These are phyloP conservation scores for Chinchilla lanigera DNA, from an alignment of 2,113 vertebrate species.

Conservation along the genomic window DNA sequence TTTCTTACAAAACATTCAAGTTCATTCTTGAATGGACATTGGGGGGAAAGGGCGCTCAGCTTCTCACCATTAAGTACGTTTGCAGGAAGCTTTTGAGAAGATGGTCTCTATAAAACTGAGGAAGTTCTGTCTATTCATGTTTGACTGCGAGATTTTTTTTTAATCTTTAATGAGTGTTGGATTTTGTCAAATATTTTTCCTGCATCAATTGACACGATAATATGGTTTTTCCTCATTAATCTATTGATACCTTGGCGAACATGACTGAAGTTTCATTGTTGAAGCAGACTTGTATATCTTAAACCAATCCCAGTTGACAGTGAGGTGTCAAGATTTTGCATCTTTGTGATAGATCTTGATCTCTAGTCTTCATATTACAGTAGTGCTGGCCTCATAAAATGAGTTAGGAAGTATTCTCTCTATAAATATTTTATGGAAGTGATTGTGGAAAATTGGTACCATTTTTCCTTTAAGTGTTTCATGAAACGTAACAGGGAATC, in stretches of 20 bases:
- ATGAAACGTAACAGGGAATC: neutral
- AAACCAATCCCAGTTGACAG: neutral
- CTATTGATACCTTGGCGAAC: neutral
- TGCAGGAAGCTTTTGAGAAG: neutral
- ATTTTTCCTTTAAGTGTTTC: too few species aligned
- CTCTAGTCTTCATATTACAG: neutral
- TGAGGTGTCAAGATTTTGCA: neutral
- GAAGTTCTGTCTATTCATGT: neutral
- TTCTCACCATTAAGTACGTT: neutral
- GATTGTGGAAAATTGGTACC: too few species aligned
- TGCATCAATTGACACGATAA: neutral
- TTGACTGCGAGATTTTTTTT: neutral
- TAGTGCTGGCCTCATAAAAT: too few species aligned
- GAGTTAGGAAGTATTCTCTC: too few species aligned
- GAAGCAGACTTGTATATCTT: neutral
- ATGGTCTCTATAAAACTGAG: neutral
- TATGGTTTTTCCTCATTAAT: neutral
- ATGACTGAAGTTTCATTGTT: neutral
- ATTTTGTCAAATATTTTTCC: neutral
- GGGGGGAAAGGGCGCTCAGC: neutral
- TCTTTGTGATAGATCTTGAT: neutral
- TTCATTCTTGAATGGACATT: too few species aligned
- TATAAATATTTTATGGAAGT: too few species aligned
- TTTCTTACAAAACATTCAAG: too few species aligned
- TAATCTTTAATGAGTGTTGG: neutral